Base-by-base conservation (phyloP, 2,888 invertebrate species). In the Empis livida region DNA sequence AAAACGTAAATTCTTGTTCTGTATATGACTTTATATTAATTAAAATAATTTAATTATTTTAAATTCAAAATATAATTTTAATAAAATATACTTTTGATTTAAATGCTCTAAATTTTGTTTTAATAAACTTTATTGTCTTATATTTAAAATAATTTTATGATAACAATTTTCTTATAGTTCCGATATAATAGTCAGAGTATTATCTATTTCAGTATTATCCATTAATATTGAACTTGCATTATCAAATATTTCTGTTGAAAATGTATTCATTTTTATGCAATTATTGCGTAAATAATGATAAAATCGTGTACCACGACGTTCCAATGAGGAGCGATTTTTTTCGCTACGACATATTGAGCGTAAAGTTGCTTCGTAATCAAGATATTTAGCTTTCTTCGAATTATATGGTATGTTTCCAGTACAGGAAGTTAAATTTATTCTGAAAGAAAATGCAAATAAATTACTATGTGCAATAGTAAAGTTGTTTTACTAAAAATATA, bases 211-310 rank as follows among this genome's bases (percentile, higher is more conserved):
- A 13, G 11, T 10, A 3, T 39, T 13, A 39, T 53, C 51, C 14
- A 20, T 35, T 48, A 74, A 62, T 54, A 72, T 71, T 47, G 67
- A 61, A 55, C 73, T 71, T 45, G 74, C 69, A 39, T 63, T 65
- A 55, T 76, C 74, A 51, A 73, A 75, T 35, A 66, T 58, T 20
- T 75, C 71, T 55, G 67, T 73, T 55, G 70, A 73, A 55, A 73
- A 73, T 49, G 70, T 68, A 41, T 72, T 61, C 58, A 72, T 73
- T 48, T 76, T 61, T 1, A 42, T 55, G 31, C 56, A 55, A 45
- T 77, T 62, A 43, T 75, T 76, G 55, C 79, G 77, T n/a, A 88
- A 71, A 67, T 88, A 87, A 64, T 85, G 84, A 66, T 80, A 83
- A 67, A 84, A 88, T 47, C 88, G 73, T 59, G 82, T 51, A n/a